Base-by-base conservation (phyloP, 2,888 invertebrate species). In the Polietes domitor region DNA sequence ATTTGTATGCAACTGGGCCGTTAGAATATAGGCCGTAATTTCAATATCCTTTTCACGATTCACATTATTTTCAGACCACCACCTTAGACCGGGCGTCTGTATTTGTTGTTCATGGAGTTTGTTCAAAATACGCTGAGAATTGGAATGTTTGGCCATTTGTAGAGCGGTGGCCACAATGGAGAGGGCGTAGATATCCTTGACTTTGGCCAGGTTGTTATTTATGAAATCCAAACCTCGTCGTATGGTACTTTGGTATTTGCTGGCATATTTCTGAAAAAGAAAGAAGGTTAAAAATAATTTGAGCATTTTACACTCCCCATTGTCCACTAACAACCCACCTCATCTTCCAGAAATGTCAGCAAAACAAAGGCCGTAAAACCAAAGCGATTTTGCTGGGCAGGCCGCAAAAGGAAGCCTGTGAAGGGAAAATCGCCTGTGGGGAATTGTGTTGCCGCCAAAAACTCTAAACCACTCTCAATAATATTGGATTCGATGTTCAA, bases 11-110 rank as follows among this genome's bases (percentile, higher is more conserved):
- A 94, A 87, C n/a, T n/a, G n/a, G 0, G 96, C 95, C 79, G 97
- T 93, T 76, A 98, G 92, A 0, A 95, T 96, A 92, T 98, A 98
- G 0, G 97, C 95, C 0, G 98, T 97, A 87, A 97, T 96, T 91
- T 97, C 96, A 7, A 98, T 92, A 86, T 89, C 88, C 0, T 95
- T 94, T 43, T 96, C 95, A 82, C 94, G 93, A 4, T 89, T 88
- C 61, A 92, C 88, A 0, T 92, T 89, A 2, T 92, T 90, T 85
- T 96, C 95, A 58, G 95, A 95, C 98, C 98, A 98, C 95, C 96
- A 97, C 88, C 95, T 95, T n/a, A n/a, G n/a, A n/a, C 93, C 47
- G 95, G 87, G 93, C 71, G 93, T 6, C 19, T 12, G 9, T n/a
- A n/a, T 91, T 37, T 85, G 77, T 12, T 93, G 93, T 92, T 17